Percentiles rank a stretch among this genome's conserved stretches.
Evolutionary conservation across 2,797 vertebrate species (phyloP).

Genomic region (Notoglanidium macrostoma): DNA sequence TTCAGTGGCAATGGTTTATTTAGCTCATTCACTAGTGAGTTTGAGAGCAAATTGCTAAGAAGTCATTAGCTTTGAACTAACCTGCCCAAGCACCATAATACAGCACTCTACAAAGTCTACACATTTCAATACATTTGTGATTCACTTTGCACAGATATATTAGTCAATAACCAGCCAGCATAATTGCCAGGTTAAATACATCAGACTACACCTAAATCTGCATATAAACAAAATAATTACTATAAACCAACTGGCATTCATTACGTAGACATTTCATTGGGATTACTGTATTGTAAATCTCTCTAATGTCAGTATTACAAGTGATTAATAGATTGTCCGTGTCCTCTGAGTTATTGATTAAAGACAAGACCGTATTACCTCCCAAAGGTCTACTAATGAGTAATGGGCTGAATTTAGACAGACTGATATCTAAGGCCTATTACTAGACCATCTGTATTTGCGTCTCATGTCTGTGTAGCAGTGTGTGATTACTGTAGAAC

Average conservation of each 20-base stretch:
- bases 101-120: neutral
- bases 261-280: conserved; percentile 7
- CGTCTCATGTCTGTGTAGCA: neutral
- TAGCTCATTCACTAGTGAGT: conserved; percentile 4
- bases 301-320: conserved; percentile 42
- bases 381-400: conserved; percentile 41
- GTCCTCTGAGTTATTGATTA: conserved; percentile 47
- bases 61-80: neutral
- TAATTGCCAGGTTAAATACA: neutral
- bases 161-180: neutral
- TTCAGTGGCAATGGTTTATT: conserved; percentile 22
- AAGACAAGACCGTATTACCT: neutral
- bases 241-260: neutral
- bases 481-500: neutral
- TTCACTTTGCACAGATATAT: neutral
- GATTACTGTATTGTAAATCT: conserved; percentile 34
- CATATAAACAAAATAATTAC: neutral
- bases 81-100: neutral
- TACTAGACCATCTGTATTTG: conserved; percentile 29
- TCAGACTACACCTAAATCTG: neutral
- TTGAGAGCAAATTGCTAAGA: neutral
- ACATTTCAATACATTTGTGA: neutral
- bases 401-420: conserved; percentile 44
- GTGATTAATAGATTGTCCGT: conserved; percentile 42
- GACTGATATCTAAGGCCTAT: conserved; percentile 11